phyloP scores from a whole-genome alignment of 2,888 invertebrate genomes.

The Molanna angustata region DNA sequence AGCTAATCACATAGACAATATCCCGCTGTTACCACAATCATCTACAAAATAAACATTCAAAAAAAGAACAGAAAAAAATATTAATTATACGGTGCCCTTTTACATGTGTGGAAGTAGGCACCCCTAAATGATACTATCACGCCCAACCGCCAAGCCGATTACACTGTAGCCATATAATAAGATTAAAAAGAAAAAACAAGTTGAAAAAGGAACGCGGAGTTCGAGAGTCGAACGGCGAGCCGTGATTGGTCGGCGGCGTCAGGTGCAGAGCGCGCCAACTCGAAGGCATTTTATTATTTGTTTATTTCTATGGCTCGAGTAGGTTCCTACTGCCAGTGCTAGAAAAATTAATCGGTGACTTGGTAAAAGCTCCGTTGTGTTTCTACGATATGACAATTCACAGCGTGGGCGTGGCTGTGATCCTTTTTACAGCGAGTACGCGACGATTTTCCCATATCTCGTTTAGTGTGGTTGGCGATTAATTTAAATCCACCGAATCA shows the following conservation, averaged over 20 bases:
- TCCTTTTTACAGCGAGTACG: no score
- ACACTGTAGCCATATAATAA: slow-evolving; percentile 23
- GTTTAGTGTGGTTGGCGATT: no score
- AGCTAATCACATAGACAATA: no score
- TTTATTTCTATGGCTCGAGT: slow-evolving; percentile 31
- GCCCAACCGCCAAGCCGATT: slow-evolving; percentile 23
- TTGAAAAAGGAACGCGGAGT: slow-evolving; percentile 20
- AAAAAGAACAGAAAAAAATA: no score
- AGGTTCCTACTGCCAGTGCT: no score
- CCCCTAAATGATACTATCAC: slow-evolving; percentile 16
- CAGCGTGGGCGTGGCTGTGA: no score
- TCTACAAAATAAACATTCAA: no score
- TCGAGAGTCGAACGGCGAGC: slow-evolving; percentile 17
- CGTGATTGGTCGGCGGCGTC: slow-evolving; percentile 32
- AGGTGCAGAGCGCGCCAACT: slow-evolving; percentile 32
- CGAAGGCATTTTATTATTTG: slow-evolving; percentile 31
- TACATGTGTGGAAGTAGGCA: slow-evolving; percentile 1
- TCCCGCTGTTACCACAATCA: no score
- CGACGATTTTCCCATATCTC: no score
- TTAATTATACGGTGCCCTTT: no score
- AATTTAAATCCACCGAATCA: no score
- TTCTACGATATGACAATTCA: no score
- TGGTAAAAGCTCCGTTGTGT: neutral
- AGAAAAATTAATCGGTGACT: neutral
- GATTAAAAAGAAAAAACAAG: slow-evolving; percentile 24